Percentiles rank a stretch among this genome's conserved stretches.
phyloP scores from a whole-genome alignment of 2,888 invertebrate species.

The Helleia helle region DNA sequence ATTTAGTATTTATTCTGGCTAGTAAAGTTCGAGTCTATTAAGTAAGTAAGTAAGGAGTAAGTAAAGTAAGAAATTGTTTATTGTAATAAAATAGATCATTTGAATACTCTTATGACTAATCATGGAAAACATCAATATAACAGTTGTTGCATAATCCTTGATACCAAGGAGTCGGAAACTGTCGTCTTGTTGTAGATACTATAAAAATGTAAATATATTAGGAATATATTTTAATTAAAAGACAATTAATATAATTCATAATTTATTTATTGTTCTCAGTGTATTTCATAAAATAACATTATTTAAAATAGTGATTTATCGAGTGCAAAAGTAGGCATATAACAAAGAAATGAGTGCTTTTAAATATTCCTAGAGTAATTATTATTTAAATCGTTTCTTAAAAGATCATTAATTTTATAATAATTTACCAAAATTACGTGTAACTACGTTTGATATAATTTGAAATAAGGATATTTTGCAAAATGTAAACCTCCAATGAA shows the following conservation, averaged over 20 bases:
- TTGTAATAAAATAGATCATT: too few species aligned
- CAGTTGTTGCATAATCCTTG: too few species aligned
- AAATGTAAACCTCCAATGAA: neutral
- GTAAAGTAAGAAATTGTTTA: too few species aligned
- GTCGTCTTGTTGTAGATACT: too few species aligned
- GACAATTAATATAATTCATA: conserved; percentile 28
- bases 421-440: conserved; percentile 5
- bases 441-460: neutral
- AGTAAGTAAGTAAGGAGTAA: too few species aligned
- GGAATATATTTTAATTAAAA: too few species aligned
- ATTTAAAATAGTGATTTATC: conserved; percentile 67
- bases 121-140: too few species aligned
- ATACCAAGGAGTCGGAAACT: too few species aligned
- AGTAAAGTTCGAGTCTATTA: too few species aligned
- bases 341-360: conserved; percentile 58
- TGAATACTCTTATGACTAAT: too few species aligned
- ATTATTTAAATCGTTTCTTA: neutral
- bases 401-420: neutral
- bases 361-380: conserved; percentile 1
- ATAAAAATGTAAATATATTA: too few species aligned
- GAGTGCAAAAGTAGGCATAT: conserved; percentile 67
- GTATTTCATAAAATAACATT: conserved; percentile 54
- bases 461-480: neutral
- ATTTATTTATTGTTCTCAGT: conserved; percentile 62
- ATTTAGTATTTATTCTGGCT: too few species aligned